Evolutionary conservation across 2,113 vertebrate species (phyloP), one percentile per base, ranked within the genome.

Genomic region (Clarias gariepinus): DNA sequence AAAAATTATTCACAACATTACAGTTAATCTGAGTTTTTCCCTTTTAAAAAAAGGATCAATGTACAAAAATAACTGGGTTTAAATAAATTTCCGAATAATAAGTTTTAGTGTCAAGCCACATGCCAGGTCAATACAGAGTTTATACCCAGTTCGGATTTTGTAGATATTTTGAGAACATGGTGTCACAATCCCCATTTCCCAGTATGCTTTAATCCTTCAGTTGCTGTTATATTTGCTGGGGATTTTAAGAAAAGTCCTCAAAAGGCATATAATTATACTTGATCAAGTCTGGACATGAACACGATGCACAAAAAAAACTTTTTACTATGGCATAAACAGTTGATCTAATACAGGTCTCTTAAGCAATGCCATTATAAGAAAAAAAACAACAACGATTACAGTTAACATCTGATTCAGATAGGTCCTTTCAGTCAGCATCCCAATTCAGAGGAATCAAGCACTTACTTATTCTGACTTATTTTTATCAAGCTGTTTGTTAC

Each of bases 181-280:
- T 68, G 53, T 77, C 15, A 53, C 58, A 15, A 28, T 81, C 3
- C 33, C 71, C 28, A 87, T 53, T 81, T 61, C 28, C 76, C 83
- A 90, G 74, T 81, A 90, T 79, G 87, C 88, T 87, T 25, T 15
- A 53, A 85, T 69, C 41, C 92, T 92, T 93, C 87, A 85, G 84
- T 58, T 85, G 85, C 89, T 81, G 41, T 69, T 86, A 88, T 63
- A 87, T 89, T 87, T 84, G 87, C 85, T 30, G 79, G 87, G 85
- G 84, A 63, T 89, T 81, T 90, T 74, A 83, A 88, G 88, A 91
- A 93, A 90, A 90, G 91, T 85, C 90, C 84, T 82, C 52, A 90
- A 91, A 81, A 78, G 47, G 36, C 83, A 15, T 90, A 13, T 81
- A 89, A 86, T 83, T 86, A 86, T 21, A 88, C 87, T 79, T 71